Conservation (phyloP, 2,113 vertebrate genomes). For the Zootoca vivipara region DNA sequence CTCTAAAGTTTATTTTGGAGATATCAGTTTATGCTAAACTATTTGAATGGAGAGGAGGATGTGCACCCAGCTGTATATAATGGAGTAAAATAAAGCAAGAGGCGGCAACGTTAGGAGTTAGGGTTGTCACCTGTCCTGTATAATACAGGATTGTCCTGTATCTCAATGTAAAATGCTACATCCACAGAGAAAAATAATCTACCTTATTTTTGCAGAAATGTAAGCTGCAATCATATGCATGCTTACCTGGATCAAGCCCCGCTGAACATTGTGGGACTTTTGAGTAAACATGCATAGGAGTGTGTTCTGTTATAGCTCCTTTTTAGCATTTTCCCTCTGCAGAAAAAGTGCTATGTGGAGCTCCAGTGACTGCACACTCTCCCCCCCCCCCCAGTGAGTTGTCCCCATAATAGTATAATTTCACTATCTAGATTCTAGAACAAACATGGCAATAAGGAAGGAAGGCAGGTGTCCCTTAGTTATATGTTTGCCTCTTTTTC, state of each 20-base stretch:
- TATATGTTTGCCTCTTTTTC: not conserved
- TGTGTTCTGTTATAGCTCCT: not conserved
- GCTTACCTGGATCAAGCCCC: not conserved
- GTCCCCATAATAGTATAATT: not conserved
- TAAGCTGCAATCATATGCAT: not conserved
- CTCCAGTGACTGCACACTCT: not conserved
- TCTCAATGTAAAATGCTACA: not conserved
- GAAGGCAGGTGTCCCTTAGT: not conserved
- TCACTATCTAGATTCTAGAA: slow-evolving; percentile 10
- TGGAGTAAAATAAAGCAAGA: not conserved
- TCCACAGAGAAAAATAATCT: not conserved
- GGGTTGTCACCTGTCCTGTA: too few species aligned
- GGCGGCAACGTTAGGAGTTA: not conserved
- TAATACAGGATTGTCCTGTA: too few species aligned
- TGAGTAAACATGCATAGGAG: not conserved
- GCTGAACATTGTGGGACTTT: not conserved
- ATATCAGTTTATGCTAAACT: not conserved
- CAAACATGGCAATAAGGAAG: not conserved
- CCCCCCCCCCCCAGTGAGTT: not conserved
- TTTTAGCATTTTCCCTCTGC: not conserved
- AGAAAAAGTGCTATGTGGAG: not conserved
- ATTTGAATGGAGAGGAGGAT: too few species aligned
- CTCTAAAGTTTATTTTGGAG: not conserved
- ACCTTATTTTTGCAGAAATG: not conserved
- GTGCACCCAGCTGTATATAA: not conserved